phyloP scores from a whole-genome alignment of 2,113 vertebrate genomes.

The Pseudorasbora parva region DNA sequence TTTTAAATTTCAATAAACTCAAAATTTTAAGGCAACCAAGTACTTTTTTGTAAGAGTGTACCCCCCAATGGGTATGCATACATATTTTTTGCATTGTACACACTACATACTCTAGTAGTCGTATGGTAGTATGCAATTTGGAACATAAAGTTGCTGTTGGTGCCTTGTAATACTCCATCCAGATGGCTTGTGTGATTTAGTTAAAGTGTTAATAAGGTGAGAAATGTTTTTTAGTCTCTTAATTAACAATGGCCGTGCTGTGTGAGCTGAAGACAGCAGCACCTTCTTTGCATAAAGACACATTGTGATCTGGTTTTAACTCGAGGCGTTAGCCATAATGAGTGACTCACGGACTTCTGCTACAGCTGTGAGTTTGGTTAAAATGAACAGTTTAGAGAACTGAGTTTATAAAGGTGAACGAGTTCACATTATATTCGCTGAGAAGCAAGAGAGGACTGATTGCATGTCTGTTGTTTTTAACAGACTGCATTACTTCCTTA shows the following conservation, averaged over 20 bases:
- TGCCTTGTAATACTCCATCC: not conserved
- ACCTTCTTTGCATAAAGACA: constrained; percentile 18
- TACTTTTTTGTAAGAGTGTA: too few species aligned
- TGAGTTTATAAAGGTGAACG: constrained; percentile 20
- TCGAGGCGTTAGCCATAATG: constrained; percentile 11
- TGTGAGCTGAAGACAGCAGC: constrained; percentile 6
- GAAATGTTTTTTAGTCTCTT: constrained; percentile 5
- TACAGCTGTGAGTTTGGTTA: constrained; percentile 2
- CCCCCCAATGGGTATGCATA: not conserved
- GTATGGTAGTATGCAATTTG: not conserved
- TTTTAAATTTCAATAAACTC: too few species aligned
- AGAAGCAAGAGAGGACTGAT: not conserved
- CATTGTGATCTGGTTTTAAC: constrained; percentile 1
- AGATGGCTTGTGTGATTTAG: constrained; percentile 25
- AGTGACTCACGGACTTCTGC: constrained; percentile 22
- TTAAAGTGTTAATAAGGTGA: constrained; percentile 9
- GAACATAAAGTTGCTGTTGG: not conserved
- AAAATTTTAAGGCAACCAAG: too few species aligned
- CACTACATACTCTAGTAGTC: too few species aligned
- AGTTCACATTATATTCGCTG: not conserved
- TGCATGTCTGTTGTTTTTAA: not conserved
- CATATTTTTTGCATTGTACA: not conserved
- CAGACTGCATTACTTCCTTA: not conserved
- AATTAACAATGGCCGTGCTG: constrained; percentile 7
- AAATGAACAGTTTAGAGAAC: not conserved